A percentile compares a stretch with the other conserved stretches of the same genome.
These are phyloP conservation scores for Chloroclysta siterata DNA, from an alignment of 2,888 invertebrate species.

Conservation along the genomic window DNA sequence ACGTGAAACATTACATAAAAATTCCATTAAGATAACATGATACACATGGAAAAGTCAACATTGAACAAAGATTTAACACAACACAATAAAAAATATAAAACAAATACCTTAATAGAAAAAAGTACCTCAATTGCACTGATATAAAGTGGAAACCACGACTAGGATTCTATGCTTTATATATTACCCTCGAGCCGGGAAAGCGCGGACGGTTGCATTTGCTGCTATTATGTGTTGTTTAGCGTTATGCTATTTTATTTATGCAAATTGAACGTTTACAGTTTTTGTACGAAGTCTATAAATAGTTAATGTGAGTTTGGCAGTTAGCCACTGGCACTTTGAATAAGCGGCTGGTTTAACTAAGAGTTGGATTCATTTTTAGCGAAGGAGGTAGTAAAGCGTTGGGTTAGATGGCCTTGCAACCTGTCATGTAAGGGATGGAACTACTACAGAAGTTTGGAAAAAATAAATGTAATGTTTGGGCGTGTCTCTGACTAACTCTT, in stretches of 20 bases:
- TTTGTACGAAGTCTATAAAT: slow-evolving; percentile 21
- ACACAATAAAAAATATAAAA: too few species aligned
- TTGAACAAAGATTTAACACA: too few species aligned
- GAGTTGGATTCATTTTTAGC: neutral
- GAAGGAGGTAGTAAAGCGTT: neutral
- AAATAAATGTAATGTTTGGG: too few species aligned
- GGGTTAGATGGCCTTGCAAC: too few species aligned
- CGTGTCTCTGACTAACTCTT: too few species aligned
- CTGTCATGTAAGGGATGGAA: too few species aligned
- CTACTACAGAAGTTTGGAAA: too few species aligned
- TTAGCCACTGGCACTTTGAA: slow-evolving; percentile 17
- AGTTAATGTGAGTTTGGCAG: slow-evolving; percentile 29
- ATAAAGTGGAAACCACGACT: neutral
- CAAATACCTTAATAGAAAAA: too few species aligned
- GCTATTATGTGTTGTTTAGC: slow-evolving; percentile 39
- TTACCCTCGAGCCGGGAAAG: slow-evolving; percentile 20
- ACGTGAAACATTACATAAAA: too few species aligned
- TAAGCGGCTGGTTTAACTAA: neutral
- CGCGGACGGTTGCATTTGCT: slow-evolving; percentile 35
- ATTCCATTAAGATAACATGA: too few species aligned
- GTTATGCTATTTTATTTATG: slow-evolving; percentile 41
- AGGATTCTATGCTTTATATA: slow-evolving; percentile 17
- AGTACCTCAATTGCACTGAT: too few species aligned
- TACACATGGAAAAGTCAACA: too few species aligned
- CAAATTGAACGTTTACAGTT: slow-evolving; percentile 37